Evolutionary conservation across 2,797 vertebrate species (phyloP), one percentile per base, ranked within the genome.

Genomic region (Etheostoma nigrum): DNA sequence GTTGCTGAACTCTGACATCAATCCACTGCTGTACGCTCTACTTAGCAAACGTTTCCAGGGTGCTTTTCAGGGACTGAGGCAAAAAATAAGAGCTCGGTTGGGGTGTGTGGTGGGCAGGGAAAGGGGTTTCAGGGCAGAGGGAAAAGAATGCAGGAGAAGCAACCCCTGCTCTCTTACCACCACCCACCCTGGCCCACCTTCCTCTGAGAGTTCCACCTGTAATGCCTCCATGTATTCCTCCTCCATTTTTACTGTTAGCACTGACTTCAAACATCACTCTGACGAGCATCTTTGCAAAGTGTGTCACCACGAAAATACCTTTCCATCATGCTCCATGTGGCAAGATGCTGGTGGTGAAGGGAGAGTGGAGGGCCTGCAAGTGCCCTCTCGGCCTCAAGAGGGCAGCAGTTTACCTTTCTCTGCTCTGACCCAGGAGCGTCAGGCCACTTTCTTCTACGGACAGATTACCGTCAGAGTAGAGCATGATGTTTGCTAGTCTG

Each of bases 1-100:
- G 58, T 74, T 96, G 84, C 88, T 96, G 61, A 96, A 96, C 91
- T 96, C 96, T 0, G 95, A 95, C 87, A 94, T 96, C 79, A 96
- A 96, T 65, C 96, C 96, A 3, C 87, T 96, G 27, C 83, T 96
- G n/a, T 96, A 96, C 3, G 95, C 95, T 11, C 92, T 96, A 72
- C 93, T 96, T 2, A 96, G 96, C 86, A 94, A 95, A 59, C 92
- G 95, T 30, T 96, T 96, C 86, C 95, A 95, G 83, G 93, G 89
- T 5, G 95, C 95, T 4, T 91, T 96, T 9, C 83, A 72, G 79
- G 91, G 89, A 85, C 91, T 96, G 47, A 82, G 69, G 78, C 91
- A 93, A 49, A 95, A 93, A 79, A 66, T 96, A 33, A 80, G 84
- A 72, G 83, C 85, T 4, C 88, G 83, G 4, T 70, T 95, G 19